Conservation (phyloP, 92 coral and sea anemone species). For the Scolanthus callimorphus region DNA sequence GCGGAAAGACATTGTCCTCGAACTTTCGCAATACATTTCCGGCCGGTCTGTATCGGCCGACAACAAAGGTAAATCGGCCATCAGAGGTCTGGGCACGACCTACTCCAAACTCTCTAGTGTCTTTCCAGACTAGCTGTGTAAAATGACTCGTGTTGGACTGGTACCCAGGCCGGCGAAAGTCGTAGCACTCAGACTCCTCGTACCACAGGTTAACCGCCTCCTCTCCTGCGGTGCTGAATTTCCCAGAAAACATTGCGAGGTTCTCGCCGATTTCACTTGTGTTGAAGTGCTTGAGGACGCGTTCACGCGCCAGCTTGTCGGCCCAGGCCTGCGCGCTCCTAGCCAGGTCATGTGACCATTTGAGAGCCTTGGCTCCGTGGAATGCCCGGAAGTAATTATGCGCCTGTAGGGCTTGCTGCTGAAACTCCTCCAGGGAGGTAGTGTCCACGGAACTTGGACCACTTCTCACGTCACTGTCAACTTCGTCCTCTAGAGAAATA, state of each 20-base stretch:
- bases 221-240: slow-evolving; percentile 72
- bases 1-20: slow-evolving; percentile 58
- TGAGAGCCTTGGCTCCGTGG: slow-evolving; percentile 72
- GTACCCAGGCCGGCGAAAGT: slow-evolving; percentile 77
- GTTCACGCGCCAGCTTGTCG: slow-evolving; percentile 83
- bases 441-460: background rate
- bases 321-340: slow-evolving; percentile 93
- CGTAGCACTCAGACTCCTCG: slow-evolving; percentile 70
- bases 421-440: slow-evolving; percentile 36
- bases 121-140: slow-evolving; percentile 95
- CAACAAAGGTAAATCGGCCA: slow-evolving; percentile 70
- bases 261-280: slow-evolving; percentile 86
- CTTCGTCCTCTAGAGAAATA: slow-evolving; percentile 5
- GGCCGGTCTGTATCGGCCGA: slow-evolving; percentile 89
- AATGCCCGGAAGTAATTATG: slow-evolving; percentile 82
- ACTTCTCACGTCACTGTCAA: slow-evolving; percentile 13
- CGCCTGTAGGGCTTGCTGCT: slow-evolving; percentile 69
- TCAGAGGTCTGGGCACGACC: slow-evolving; percentile 73
- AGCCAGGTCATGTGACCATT: slow-evolving; percentile 89
- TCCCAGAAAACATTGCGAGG: slow-evolving; percentile 81
- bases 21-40: slow-evolving; percentile 72
- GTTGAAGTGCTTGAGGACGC: slow-evolving; percentile 65
- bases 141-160: slow-evolving; percentile 87
- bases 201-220: slow-evolving; percentile 89
- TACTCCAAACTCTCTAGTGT: slow-evolving; percentile 77